These are phyloP conservation scores for Deilephila elpenor DNA, from an alignment of 2,888 invertebrate species.

Conservation along the genomic window DNA sequence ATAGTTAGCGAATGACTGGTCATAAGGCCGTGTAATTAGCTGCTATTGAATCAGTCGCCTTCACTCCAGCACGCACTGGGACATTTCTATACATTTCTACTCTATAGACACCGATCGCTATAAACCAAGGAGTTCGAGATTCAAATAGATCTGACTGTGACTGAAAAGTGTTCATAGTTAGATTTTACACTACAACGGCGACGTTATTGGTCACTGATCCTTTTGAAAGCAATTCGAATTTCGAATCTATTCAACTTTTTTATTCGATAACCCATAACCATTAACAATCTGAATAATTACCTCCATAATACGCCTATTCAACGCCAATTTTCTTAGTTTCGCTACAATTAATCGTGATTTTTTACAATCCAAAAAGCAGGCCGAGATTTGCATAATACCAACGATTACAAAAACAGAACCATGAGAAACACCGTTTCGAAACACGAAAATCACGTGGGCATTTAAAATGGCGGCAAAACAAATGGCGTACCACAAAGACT, in stretches of 20 bases:
- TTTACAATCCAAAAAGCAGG: constrained; percentile 15
- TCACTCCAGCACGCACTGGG: constrained; percentile 21
- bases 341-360: constrained; percentile 22
- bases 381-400: constrained; percentile 23
- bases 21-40: constrained; percentile 49
- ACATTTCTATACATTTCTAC: background rate
- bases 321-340: constrained; percentile 19
- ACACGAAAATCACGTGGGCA: constrained; percentile 7
- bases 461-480: constrained; percentile 18
- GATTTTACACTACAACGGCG: no score
- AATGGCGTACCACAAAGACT: constrained; percentile 20
- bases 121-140: background rate
- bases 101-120: background rate
- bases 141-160: background rate
- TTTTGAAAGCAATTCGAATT: background rate
- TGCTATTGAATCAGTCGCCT: constrained; percentile 34
- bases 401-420: constrained; percentile 18
- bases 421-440: constrained; percentile 21
- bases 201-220: background rate
- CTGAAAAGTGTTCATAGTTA: no score
- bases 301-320: constrained; percentile 1
- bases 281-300: constrained; percentile 10
- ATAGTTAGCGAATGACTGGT: constrained; percentile 48
- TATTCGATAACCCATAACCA: background rate
- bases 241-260: background rate